phyloP scores from a whole-genome alignment of 2,888 invertebrate species.

The Mesopsocus fuscifrons region DNA sequence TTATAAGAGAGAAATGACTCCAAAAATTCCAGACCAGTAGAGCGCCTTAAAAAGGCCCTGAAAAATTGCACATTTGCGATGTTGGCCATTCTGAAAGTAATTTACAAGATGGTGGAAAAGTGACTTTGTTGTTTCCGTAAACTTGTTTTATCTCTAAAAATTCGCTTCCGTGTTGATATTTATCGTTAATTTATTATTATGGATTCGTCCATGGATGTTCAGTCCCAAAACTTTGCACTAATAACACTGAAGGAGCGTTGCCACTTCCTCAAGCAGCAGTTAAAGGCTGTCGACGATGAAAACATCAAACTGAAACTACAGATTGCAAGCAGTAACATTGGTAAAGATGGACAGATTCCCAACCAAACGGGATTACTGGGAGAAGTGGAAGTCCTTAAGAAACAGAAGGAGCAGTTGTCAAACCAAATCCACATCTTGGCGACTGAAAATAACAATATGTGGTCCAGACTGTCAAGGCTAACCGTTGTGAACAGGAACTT shows the following conservation, averaged over 20 bases:
- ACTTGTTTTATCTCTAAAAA: too few relatives aligned
- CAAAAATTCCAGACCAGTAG: too few relatives aligned
- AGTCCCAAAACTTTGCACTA: slow-evolving; percentile 32
- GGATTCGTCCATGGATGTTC: too few relatives aligned
- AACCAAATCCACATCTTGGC: slow-evolving; percentile 62
- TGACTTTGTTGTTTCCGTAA: too few relatives aligned
- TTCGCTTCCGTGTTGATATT: too few relatives aligned
- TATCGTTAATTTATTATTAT: too few relatives aligned
- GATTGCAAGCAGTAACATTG: slow-evolving; percentile 19
- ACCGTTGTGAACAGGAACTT: slow-evolving; percentile 36
- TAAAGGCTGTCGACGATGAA: slow-evolving; percentile 49
- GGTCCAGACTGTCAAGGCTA: slow-evolving; percentile 46
- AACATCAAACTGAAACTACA: slow-evolving; percentile 38
- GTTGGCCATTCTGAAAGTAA: too few relatives aligned
- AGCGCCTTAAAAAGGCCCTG: too few relatives aligned
- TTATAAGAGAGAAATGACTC: too few relatives aligned
- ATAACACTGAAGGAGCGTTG: slow-evolving; percentile 66
- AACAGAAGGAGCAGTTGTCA: slow-evolving; percentile 53
- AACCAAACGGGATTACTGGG: slow-evolving; percentile 31
- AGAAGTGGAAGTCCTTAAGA: slow-evolving; percentile 42
- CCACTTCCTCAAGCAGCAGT: slow-evolving; percentile 45
- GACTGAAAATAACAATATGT: slow-evolving; percentile 55
- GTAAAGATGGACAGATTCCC: neutral
- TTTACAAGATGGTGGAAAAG: too few relatives aligned
- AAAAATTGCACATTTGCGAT: too few relatives aligned